phyloP scores from a whole-genome alignment of 2,888 invertebrate genomes.

The Rhingia rostrata region DNA sequence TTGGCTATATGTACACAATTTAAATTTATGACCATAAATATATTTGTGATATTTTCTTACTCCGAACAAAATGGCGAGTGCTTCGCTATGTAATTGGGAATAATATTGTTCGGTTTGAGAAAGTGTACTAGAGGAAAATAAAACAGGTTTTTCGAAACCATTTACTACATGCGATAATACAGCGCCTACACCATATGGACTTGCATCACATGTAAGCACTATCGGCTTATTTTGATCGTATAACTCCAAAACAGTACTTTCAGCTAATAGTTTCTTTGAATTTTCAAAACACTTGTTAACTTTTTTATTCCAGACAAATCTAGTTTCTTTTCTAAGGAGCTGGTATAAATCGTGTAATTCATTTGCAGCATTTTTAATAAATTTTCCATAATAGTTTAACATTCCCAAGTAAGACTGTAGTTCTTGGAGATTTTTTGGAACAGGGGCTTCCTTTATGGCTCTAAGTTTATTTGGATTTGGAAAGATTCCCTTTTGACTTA shows the following conservation, averaged over 20 bases:
- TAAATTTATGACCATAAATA: constrained; percentile 18
- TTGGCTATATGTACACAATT: constrained; percentile 6
- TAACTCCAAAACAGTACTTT: no score
- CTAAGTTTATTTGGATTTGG: constrained; percentile 39
- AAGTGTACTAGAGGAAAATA: constrained; percentile 36
- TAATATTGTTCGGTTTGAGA: constrained; percentile 66
- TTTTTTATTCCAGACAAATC: no score
- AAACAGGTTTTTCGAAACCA: constrained; percentile 23
- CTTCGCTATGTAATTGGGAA: constrained; percentile 77
- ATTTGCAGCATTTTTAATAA: constrained; percentile 25
- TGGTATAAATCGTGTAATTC: no score
- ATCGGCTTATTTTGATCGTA: constrained; percentile 5
- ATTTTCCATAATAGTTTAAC: constrained; percentile 24
- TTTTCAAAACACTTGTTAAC: no score
- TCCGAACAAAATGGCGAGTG: constrained; percentile 79
- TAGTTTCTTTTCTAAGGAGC: no score
- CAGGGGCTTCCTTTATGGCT: constrained; percentile 10
- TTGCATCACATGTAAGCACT: constrained; percentile 30
- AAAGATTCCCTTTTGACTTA: constrained; percentile 27
- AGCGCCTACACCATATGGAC: constrained; percentile 10
- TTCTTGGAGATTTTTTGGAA: constrained; percentile 30
- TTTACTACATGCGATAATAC: constrained; percentile 7
- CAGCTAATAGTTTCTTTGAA: no score
- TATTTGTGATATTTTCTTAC: constrained; percentile 63
- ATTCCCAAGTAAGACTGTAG: constrained; percentile 31